These are phyloP conservation scores for Teleopsis dalmanni DNA, from an alignment of 1,140 invertebrate genomes.

Conservation along the genomic window DNA sequence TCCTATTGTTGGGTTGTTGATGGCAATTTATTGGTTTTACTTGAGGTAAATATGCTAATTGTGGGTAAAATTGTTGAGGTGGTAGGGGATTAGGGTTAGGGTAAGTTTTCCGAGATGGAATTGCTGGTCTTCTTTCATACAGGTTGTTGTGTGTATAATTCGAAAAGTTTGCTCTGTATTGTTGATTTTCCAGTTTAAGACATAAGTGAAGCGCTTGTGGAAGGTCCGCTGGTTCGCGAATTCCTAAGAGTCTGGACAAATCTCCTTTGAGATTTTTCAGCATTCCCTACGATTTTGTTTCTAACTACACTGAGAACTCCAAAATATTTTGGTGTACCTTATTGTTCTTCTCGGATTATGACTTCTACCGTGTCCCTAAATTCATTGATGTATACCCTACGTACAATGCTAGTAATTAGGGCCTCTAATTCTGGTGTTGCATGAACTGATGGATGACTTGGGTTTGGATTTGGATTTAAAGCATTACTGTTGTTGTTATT, in stretches of 20 bases:
- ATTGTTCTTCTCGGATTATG: too few relatives aligned
- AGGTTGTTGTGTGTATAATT: background rate
- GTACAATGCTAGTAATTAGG: too few relatives aligned
- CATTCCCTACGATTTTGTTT: constrained; percentile 1
- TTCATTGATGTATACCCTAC: too few relatives aligned
- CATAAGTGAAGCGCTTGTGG: constrained; percentile 8
- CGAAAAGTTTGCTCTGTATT: too few relatives aligned
- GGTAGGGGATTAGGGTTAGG: background rate
- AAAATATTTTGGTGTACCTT: background rate
- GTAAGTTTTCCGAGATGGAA: too few relatives aligned
- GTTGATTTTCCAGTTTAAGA: constrained; percentile 10
- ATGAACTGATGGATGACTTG: too few relatives aligned
- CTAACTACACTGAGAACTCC: background rate
- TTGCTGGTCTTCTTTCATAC: too few relatives aligned
- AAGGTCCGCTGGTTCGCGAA: constrained; percentile 6
- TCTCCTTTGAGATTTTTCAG: constrained; percentile 9
- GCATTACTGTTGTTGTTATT: too few relatives aligned
- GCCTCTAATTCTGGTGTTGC: too few relatives aligned
- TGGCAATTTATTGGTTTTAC: background rate
- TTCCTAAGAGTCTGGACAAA: constrained; percentile 3
- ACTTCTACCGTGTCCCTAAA: too few relatives aligned
- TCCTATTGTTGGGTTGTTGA: background rate
- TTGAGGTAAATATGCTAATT: constrained; percentile 1
- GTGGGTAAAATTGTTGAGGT: background rate
- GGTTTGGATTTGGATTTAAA: too few relatives aligned